These are phyloP conservation scores for Nipponia nippon DNA, from an alignment of 2,113 vertebrate species.

Conservation along the genomic window DNA sequence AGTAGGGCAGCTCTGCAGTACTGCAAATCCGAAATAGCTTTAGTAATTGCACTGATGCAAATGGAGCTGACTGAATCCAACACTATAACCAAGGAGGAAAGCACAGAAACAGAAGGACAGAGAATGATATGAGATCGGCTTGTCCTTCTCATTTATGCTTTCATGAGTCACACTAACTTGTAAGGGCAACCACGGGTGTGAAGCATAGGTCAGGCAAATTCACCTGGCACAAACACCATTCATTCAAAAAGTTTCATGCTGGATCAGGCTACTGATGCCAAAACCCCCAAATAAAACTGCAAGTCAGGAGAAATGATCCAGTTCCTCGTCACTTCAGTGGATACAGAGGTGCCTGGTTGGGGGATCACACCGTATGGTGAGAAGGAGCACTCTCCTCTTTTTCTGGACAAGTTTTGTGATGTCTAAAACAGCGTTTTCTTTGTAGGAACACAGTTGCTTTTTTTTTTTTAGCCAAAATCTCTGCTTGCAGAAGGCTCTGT, in stretches of 20 bases:
- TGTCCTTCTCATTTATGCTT: background rate
- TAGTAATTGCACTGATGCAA: fast-evolving
- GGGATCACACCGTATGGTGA: background rate
- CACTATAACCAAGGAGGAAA: background rate
- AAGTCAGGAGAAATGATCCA: background rate
- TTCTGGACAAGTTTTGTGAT: background rate
- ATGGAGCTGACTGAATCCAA: background rate
- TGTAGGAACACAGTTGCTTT: background rate
- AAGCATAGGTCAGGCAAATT: background rate
- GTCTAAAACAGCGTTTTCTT: background rate
- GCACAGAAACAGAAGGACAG: background rate
- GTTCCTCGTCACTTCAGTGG: background rate
- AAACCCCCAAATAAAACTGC: background rate
- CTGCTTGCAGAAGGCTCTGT: background rate
- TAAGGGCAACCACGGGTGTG: background rate
- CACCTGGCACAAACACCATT: background rate
- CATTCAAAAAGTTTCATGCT: background rate
- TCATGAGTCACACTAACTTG: fast-evolving
- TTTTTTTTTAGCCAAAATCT: background rate
- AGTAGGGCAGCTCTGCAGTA: background rate
- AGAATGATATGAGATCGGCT: fast-evolving
- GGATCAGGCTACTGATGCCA: background rate
- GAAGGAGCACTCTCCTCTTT: background rate
- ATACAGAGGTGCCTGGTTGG: background rate
- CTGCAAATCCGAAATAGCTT: background rate